Evolutionary conservation across 2,888 invertebrate species (phyloP), one percentile per base, ranked within the genome.

Genomic region (Fissipunctia ypsillon): DNA sequence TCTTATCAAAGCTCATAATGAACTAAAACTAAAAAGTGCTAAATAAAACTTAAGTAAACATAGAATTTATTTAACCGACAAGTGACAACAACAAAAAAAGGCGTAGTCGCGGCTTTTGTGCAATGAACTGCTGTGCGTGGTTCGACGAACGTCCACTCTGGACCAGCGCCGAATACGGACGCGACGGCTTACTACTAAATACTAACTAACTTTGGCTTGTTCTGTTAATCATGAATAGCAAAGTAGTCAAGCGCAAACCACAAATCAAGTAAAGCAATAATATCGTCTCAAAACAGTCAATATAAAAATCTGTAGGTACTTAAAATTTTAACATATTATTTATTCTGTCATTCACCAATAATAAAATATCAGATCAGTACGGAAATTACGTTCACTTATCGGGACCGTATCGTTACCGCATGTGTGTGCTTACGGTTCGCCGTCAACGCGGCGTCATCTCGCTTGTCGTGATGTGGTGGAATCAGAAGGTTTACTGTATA

Each of bases 371-470:
- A 77, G 65, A 84, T 85, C 73, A 70, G 78, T 74, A 73, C 86
- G 85, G 85, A 86, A 78, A 85, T 85, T 86, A 76, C 78, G 74
- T 78, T 84, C 76, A 79, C 76, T 82, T 86, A 85, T 85, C 86
- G 76, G 81, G 43, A 65, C 68, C 84, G 76, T 85, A 86, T 85
- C 81, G 78, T 85, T 84, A 78, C 81, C 78, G 80, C 75, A 80
- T 84, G 80, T 80, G 76, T 69, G 78, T 73, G 79, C 73, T 76
- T 75, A 81, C 78, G 74, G 75, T 35, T 59, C 57, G 75, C 77
- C 78, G 84, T 77, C 84, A 72, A 48, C 74, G 65, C 77, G 83
- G 84, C 83, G 83, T 84, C 82, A 76, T 80, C 76, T 72, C 72
- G 57, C 38, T 22, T 5, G 38, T 0, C 65, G 1, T 56, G 25